Evolutionary conservation across 2,888 invertebrate species (phyloP), one percentile per base, ranked within the genome.

Genomic region (Heliconius ethilla): DNA sequence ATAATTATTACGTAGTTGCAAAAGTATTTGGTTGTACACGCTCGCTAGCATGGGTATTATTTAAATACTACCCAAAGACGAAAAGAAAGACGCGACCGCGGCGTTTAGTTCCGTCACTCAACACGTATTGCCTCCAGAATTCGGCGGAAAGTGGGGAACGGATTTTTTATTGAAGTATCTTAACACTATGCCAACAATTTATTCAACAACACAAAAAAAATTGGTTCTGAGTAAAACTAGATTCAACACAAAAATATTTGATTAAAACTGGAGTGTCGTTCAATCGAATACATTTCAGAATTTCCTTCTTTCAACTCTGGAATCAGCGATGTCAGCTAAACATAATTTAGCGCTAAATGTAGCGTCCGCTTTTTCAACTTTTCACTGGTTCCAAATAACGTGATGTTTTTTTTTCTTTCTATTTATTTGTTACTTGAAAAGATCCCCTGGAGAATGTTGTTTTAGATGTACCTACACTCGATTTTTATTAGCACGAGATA

Each of bases 311-410:
- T 51, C 9, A 78, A 72, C 37, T 74, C 63, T 62, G 67, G 51
- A 63, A 70, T 74, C 62, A 70, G 37, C 69, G 65, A 76, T 75
- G 63, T 63, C 74, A 74, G 62, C 40, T 63, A 78, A 72, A 75
- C 75, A 75, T 75, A 75, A 72, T 75, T 75, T 75, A 75, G 15
- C 59, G 70, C 67, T 73, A 76, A 76, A 78, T 63, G 76, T 78
- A 76, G 62, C 78, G 67, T 78, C 55, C 73, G 62, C 69, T 51
- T 69, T 76, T 78, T 74, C 73, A 78, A 78, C 73, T 78, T 76
- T 78, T 76, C 69, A 78, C 76, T 73, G 69, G 78, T 69, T 55
- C 78, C 76, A 76, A 78, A 78, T 78, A 76, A 78, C 78, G 45
- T 78, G 75, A 78, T 73, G 78, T 78, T 62, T 40, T 78, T 72